Evolutionary conservation across 2,797 vertebrate species (phyloP).

Genomic region (Limosa lapponica): DNA sequence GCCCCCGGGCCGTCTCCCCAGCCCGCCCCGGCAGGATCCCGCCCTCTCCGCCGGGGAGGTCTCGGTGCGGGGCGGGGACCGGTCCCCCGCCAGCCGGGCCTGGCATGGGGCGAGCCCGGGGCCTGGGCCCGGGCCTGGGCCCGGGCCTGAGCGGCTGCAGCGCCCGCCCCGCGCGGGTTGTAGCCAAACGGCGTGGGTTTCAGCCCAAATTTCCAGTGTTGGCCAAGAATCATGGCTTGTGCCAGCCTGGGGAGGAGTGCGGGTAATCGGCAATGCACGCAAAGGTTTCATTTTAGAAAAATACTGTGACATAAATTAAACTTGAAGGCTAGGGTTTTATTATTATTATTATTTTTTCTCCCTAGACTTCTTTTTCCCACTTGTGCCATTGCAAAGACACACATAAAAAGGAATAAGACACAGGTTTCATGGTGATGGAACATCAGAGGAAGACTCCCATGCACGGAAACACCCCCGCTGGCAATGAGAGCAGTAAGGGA

Average conservation of each 20-base stretch:
- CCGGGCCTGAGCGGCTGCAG: background rate
- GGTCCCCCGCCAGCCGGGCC: background rate
- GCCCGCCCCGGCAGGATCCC: background rate
- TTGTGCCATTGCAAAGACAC: fast-evolving
- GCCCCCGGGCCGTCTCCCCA: background rate
- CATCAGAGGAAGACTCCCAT: background rate
- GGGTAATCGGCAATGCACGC: fast-evolving
- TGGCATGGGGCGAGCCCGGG: background rate
- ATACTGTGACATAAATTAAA: background rate
- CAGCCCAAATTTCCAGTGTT: fast-evolving
- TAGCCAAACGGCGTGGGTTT: background rate
- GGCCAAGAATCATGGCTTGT: fast-evolving
- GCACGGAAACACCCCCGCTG: background rate
- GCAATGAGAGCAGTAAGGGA: background rate
- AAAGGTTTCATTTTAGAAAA: background rate
- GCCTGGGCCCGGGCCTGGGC: background rate
- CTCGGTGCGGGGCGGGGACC: background rate
- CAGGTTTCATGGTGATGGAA: background rate
- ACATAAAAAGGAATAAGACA: background rate
- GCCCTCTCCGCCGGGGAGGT: background rate
- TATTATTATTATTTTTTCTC: background rate
- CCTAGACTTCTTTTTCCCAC: background rate
- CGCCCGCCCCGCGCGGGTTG: fast-evolving
- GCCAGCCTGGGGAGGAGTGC: fast-evolving
- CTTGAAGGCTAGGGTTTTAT: background rate